phyloP scores from a whole-genome alignment of 2,113 vertebrate species.

The Sakesphorus luctuosus region DNA sequence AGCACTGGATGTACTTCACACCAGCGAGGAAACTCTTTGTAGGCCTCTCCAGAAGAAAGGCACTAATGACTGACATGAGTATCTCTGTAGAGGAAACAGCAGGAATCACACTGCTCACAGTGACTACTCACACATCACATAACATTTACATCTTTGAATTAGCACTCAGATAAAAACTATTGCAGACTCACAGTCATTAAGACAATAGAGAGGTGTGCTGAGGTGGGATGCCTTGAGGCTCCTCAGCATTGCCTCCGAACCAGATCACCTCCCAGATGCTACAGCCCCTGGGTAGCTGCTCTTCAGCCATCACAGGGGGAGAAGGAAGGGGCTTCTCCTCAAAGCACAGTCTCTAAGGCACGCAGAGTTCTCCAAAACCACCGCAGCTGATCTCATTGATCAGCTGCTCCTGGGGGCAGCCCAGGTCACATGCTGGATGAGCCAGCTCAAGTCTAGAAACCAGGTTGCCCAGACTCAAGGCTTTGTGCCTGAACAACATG shows the following conservation, averaged over 20 bases:
- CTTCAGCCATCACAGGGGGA: not conserved
- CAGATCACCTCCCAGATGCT: rapidly evolving
- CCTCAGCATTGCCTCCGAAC: not conserved
- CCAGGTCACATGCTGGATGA: not conserved
- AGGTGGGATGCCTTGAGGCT: not conserved
- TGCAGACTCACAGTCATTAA: not conserved
- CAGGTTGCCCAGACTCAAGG: not conserved
- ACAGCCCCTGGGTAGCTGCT: not conserved
- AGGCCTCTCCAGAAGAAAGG: not conserved
- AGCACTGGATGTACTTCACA: rapidly evolving
- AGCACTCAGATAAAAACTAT: not conserved
- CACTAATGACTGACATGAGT: not conserved
- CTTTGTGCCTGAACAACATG: rapidly evolving
- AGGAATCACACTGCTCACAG: not conserved
- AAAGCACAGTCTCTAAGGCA: not conserved
- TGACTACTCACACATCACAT: not conserved
- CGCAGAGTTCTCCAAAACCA: not conserved
- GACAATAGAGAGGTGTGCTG: not conserved
- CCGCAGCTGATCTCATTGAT: rapidly evolving
- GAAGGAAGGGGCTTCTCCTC: not conserved
- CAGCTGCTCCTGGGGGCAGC: too few relatives aligned
- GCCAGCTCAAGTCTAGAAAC: not conserved
- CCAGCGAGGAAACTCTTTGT: not conserved
- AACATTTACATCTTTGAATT: not conserved
- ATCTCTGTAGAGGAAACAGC: not conserved